Base-by-base conservation (phyloP, 2,797 vertebrate species). In the Sebastes cheni region DNA sequence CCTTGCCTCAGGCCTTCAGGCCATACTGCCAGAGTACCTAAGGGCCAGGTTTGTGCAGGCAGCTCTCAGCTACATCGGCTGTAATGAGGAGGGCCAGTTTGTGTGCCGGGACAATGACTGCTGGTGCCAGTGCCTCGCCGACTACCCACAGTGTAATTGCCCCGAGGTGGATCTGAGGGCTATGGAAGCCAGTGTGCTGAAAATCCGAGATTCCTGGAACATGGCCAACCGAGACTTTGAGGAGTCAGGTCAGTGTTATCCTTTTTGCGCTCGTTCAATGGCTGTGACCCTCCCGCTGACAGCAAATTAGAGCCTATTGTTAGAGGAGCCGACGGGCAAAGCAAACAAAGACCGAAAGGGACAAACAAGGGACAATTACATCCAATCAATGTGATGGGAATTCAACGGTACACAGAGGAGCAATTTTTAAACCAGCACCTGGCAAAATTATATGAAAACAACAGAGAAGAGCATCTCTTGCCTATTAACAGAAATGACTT, bases 31-130 rank as follows among this genome's bases (percentile, higher is more conserved):
- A 1, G 96, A 96, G 82, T 98, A 99, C 86, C 95, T 99, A 79
- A 97, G 96, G 71, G 96, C 95, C 29, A 95, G 96, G 50, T 99
- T 99, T 85, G 97, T 99, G 14, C 97, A 99, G 93, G 98, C 98
- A 14, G 98, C 98, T 32, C 94, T 99, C 88, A 98, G 97, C 91
- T 99, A 99, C 81, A 97, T 99, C 3, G 98, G 97, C 61, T 99
- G 98, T 88, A 99, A 98, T 88, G 98, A 98, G 11, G 97, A 99
- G 82, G 98, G 98, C 61, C 97, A 97, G 71, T 99, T 99, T 87
- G 96, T 97, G 92, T 99, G 98, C 94, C 97, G 95, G 75, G 95
- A 98, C 92, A 97, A 95, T 87, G 98, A 99, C 92, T 99, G 98
- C 95, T 99, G 98, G 98, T 99, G 98, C 88, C 96, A 96, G 50